Base-by-base conservation (phyloP, 2,113 vertebrate genomes). In the Mionectes macconnelli region DNA sequence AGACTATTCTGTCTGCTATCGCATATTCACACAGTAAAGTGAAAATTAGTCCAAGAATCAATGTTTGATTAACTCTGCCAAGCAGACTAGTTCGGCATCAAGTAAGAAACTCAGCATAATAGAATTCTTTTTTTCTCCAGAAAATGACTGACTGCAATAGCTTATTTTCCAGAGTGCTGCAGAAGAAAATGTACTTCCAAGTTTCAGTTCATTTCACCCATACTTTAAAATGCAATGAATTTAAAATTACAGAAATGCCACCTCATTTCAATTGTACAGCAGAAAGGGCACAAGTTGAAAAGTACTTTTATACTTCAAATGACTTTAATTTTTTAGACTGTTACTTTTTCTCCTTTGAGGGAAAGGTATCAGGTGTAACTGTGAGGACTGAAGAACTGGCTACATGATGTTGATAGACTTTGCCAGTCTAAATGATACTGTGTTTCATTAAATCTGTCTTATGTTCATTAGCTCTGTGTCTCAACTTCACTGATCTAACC, bases 31-130 rank as follows among this genome's bases (percentile, higher is more conserved):
- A 87, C 8, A 52, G 68, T 31, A 95, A 96, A 96, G 79, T 67
- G 72, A 94, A 95, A 94, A 85, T 94, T 88, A 95, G 82, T 75
- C 47, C 45, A 70, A 77, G 92, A 93, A 86, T 92, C 88, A 92
- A 74, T 91, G 55, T 90, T 80, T 96, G 90, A 97, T 92, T 94
- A 95, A 96, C 91, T 94, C 79, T 94, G 79, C 76, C 56, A 88
- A 78, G 90, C 50, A 86, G 67, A 90, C 47, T 90, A 90, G 78
- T 68, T 92, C 10, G 1, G 64, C 64, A 69, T 68, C 85, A 86
- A 95, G 67, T 76, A 82, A 96, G 75, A 90, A 95, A 68, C 56
- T 83, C 76, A 89, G 76, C 52, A 64, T 86, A 90, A 81, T 83
- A 88, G 63, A 44, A 52, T 55, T 85, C 67, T 57, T 84, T 86